Percentiles rank a stretch among this genome's conserved stretches.
phyloP scores from a whole-genome alignment of 2,113 vertebrate genomes.

The Leucopsar rothschildi region DNA sequence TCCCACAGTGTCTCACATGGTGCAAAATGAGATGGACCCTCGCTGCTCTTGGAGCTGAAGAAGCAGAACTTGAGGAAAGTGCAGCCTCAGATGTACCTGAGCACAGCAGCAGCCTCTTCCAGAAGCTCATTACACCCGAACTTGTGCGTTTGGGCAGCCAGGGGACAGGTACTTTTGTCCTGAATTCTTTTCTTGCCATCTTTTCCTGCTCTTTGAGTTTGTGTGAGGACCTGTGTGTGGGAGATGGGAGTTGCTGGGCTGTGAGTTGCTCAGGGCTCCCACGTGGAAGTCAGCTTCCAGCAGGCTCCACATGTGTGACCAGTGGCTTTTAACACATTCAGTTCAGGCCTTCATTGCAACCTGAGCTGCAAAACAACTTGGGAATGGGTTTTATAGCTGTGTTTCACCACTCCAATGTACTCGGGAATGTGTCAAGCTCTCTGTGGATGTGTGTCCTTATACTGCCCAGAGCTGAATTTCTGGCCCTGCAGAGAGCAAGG shows the following conservation, averaged over 20 bases:
- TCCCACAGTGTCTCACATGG: accelerated
- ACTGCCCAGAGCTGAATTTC: background rate
- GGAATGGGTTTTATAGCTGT: background rate
- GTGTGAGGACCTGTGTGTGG: background rate
- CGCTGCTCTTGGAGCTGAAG: accelerated
- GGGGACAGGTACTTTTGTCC: background rate
- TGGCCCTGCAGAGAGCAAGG: background rate
- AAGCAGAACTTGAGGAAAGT: background rate
- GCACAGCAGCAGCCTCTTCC: background rate
- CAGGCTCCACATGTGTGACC: background rate
- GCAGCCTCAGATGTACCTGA: background rate
- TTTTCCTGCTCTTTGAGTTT: background rate
- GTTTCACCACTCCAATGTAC: background rate
- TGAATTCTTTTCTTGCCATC: background rate
- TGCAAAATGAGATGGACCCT: background rate
- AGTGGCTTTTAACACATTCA: background rate
- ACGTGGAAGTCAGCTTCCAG: background rate
- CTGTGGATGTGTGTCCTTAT: background rate
- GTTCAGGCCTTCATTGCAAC: background rate
- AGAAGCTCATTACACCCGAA: background rate
- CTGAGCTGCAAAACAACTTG: background rate
- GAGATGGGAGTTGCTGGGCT: background rate
- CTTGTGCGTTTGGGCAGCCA: background rate
- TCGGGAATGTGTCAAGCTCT: background rate
- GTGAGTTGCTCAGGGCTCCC: background rate